Evolutionary conservation across 2,113 vertebrate species (phyloP), one percentile per base, ranked within the genome.

Genomic region (Passer domesticus): DNA sequence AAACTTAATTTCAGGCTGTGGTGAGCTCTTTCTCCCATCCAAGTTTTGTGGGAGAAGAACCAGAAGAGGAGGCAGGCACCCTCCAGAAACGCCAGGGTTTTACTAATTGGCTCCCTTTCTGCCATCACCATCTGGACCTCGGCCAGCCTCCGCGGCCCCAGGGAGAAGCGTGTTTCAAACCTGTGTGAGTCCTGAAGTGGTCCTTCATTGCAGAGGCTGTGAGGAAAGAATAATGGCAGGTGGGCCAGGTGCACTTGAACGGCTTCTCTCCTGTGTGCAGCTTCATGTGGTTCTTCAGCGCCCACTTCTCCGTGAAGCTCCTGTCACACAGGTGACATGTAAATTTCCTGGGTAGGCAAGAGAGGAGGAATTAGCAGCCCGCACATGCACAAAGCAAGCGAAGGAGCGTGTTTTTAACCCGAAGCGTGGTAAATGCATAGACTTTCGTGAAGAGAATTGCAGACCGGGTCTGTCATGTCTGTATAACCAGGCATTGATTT

Each of bases 401-500:
- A 44, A 81, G 96, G 93, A 97, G 96, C 94, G 15, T 87, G 98
- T 81, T 96, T 95, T 94, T 93, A 95, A 97, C 95, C 97, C 58
- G 20, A 52, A 92, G 89, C 14, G 31, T 78, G 95, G 96, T 82
- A 95, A 96, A 93, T 37, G 95, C 96, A 89, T 62, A 74, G 97
- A 92, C 95, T 96, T 97, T 87, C 60, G 94, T 88, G 94, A 96
- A 96, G 97, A 97, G 98, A 96, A 90, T 97, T 96, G 98, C 98
- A 97, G 98, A 93, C 97, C 94, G 68, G 97, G 97, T 97, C 98
- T 99, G 99, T 99, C 99, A 99, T 98, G 99, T 99, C 99, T 99
- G 99, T 99, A 99, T 99, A 99, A 99, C 99, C 99, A 99, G 98
- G 98, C 99, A 99, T 99, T 99, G 99, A 99, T 99, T 99, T 99